Base-by-base conservation (phyloP, 1,140 invertebrate genomes). In the Caerostris extrusa region DNA sequence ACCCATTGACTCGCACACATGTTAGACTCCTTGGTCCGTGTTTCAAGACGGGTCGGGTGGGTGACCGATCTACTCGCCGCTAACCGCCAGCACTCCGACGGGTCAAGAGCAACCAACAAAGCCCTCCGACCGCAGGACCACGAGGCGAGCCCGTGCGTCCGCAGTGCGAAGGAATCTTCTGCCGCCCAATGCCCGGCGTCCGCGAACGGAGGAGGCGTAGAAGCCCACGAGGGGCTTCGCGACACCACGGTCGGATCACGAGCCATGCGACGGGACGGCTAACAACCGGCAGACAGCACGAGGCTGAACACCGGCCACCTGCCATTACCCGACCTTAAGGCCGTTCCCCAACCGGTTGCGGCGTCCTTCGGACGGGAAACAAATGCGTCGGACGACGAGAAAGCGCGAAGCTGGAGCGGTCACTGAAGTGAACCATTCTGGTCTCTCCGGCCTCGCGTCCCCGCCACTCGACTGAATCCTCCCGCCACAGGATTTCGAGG, bases 21-120 rank as follows among this genome's bases (percentile, higher is more conserved):
- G 97, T 97, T 98, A 97, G 97, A 98, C 98, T 98, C 97, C 97
- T 98, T 98, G 98, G 98, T 98, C 98, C 97, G 97, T 98, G 97
- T 98, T 98, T 95, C 94, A 34, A 34, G 34, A 34, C 34, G 34
- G 34, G 34, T 34, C 34, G 82, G 82, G 94, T 95, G 82, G 81
- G 64, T 34, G 77, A 91, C 64, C 89, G 89, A 91, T 53, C 89
- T 91, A 91, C 89, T 91, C 89, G 50, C 19, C 67, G 90, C 90
- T 55, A 86, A 61, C 56, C 83, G 12, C 83, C 55, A 19, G 10
- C 83, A 34, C 14, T 61, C 56, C 83, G 56, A 61, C 83, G 53
- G 58, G 96, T 92, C 96, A 96, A 95, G 95, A 95, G 95, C 83
- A 55, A 17, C 56, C 83, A 86, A 14, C 10, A 10, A 34, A 14